Conservation (phyloP, 1,140 invertebrate species). For the Battus philenor region DNA sequence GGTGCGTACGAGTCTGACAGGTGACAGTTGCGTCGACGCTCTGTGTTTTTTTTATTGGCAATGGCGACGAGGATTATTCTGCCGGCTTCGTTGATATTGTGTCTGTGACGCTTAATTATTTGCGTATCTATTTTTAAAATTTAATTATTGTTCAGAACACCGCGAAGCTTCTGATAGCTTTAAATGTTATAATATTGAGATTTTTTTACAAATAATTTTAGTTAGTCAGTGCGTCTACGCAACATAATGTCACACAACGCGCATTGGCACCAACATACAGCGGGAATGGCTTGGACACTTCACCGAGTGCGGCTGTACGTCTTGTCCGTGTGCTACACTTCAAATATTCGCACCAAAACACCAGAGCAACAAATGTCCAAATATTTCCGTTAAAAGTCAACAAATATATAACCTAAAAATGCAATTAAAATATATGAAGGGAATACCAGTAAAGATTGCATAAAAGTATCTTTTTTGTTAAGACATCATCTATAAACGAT, state of each 20-base stretch:
- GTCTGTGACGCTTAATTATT: constrained; percentile 25
- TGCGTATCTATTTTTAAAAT: constrained; percentile 6
- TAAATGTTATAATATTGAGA: constrained; percentile 17
- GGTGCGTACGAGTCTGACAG: constrained; percentile 62
- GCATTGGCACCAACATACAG: constrained; percentile 49
- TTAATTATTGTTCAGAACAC: constrained; percentile 4
- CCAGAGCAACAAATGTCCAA: too few relatives aligned
- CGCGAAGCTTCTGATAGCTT: constrained; percentile 11
- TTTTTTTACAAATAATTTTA: constrained; percentile 29
- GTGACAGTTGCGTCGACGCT: constrained; percentile 71
- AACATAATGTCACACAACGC: constrained; percentile 43
- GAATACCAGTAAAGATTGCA: too few relatives aligned
- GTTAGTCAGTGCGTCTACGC: constrained; percentile 63
- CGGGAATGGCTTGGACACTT: constrained; percentile 55
- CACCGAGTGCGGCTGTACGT: constrained; percentile 45
- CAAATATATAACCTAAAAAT: too few relatives aligned
- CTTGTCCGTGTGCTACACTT: constrained; percentile 44
- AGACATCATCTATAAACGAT: too few relatives aligned
- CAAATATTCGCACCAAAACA: constrained; percentile 24
- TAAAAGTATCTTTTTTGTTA: too few relatives aligned
- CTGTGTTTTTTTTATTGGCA: constrained; percentile 39
- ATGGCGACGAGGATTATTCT: constrained; percentile 17
- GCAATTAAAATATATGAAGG: too few relatives aligned
- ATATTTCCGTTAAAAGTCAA: too few relatives aligned
- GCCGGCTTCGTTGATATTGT: constrained; percentile 20